These are phyloP conservation scores for Junco hyemalis DNA, from an alignment of 2,113 vertebrate genomes.

Conservation along the genomic window DNA sequence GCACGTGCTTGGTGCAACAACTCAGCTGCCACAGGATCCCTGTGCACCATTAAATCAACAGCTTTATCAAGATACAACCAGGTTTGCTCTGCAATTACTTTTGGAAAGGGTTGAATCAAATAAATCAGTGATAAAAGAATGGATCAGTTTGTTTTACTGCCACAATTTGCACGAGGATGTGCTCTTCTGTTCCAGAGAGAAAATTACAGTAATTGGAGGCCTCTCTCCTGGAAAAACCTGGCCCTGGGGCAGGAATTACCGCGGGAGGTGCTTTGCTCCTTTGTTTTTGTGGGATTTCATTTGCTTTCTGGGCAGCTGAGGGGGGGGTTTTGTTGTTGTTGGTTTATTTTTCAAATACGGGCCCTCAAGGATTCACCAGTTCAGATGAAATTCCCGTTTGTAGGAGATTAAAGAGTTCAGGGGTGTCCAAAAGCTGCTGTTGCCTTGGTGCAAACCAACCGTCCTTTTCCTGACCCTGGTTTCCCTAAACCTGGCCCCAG, in stretches of 20 bases:
- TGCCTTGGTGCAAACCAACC: neutral
- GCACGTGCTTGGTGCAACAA: fast-evolving
- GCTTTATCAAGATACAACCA: neutral
- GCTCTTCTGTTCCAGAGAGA: neutral
- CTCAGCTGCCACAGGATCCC: neutral
- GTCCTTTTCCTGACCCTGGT: fast-evolving
- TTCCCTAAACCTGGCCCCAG: neutral
- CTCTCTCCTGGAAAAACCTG: neutral
- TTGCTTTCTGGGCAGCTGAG: neutral
- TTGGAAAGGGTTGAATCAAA: neutral
- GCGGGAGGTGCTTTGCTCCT: neutral
- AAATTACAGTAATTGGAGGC: neutral
- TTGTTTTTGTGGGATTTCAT: neutral
- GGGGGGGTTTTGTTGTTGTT: fast-evolving
- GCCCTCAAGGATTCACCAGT: neutral
- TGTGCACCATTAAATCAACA: neutral
- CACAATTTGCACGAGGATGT: neutral
- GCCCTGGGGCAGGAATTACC: neutral
- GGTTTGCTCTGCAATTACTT: neutral
- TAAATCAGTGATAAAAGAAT: neutral
- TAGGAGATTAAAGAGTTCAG: neutral
- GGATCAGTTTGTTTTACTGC: neutral
- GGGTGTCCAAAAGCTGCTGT: neutral
- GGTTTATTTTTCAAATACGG: neutral
- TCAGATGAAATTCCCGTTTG: neutral